A percentile compares a stretch with the other conserved stretches of the same genome.
These are phyloP conservation scores for Gonocerus acuteangulatus DNA, from an alignment of 2,888 invertebrate genomes.

Conservation along the genomic window DNA sequence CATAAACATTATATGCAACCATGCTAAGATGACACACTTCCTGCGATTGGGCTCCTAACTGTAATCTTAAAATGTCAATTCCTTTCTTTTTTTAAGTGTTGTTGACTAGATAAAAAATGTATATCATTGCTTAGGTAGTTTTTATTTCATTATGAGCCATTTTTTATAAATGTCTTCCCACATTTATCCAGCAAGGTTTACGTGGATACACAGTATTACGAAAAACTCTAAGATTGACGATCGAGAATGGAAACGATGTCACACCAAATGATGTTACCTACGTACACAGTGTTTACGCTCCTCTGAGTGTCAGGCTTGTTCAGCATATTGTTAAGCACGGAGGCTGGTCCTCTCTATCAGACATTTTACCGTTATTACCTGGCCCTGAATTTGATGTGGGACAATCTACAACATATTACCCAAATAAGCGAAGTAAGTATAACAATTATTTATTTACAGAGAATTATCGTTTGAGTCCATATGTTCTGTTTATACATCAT, in stretches of 20 bases:
- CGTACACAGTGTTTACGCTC: conserved; percentile 88
- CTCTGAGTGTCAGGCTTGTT: conserved; percentile 77
- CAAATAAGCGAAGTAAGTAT: conserved; percentile 36
- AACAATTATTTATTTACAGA: background rate
- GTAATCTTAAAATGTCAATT: too few relatives aligned
- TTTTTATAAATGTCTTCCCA: background rate
- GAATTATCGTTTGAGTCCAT: too few relatives aligned
- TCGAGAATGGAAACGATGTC: conserved; percentile 78
- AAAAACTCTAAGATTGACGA: conserved; percentile 73
- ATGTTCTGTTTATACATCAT: too few relatives aligned
- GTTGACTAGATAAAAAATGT: background rate
- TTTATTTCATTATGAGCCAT: background rate
- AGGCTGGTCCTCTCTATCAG: conserved; percentile 73
- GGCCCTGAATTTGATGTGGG: conserved; percentile 54
- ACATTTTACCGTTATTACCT: conserved; percentile 73
- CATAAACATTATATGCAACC: too few relatives aligned
- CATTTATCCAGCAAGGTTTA: conserved; percentile 24
- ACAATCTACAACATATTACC: conserved; percentile 21
- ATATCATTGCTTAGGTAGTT: background rate
- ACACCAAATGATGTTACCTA: conserved; percentile 82
- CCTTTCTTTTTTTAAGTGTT: too few relatives aligned
- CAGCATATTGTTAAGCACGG: conserved; percentile 70
- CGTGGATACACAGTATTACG: conserved; percentile 67
- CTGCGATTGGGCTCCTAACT: too few relatives aligned
- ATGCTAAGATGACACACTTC: too few relatives aligned